Percentiles rank a stretch among this genome's conserved stretches.
Evolutionary conservation across 1,140 invertebrate genomes (phyloP).

Genomic region (Batillaria attramentaria): DNA sequence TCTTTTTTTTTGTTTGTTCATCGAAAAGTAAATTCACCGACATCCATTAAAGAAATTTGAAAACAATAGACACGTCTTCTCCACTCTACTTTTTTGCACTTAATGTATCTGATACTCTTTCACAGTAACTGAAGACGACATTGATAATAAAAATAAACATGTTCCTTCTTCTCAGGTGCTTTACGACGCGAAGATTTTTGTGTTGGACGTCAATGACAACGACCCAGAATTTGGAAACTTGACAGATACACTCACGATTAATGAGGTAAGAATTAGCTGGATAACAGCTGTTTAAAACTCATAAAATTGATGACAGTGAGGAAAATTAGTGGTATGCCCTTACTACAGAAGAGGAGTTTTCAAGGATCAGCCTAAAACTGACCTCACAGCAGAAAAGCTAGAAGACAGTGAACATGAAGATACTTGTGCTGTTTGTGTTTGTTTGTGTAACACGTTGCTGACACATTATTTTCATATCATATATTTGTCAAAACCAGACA

Average conservation of each 20-base stretch:
- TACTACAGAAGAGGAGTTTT: neutral
- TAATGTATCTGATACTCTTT: too few species aligned
- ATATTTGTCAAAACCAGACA: too few species aligned
- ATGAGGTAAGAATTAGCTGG: constrained; percentile 15
- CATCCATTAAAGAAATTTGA: too few species aligned
- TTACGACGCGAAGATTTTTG: constrained; percentile 24
- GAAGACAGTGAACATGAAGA: neutral
- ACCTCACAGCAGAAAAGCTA: neutral
- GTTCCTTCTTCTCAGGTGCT: constrained; percentile 25
- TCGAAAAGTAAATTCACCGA: too few species aligned
- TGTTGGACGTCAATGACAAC: constrained; percentile 36
- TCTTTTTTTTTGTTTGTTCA: too few species aligned
- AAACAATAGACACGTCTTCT: too few species aligned
- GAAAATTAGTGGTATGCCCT: neutral
- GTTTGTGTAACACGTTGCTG: neutral
- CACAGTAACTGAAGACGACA: too few species aligned
- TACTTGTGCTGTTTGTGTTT: neutral
- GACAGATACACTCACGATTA: constrained; percentile 9
- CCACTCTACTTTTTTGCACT: too few species aligned
- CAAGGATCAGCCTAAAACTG: neutral
- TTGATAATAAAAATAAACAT: too few species aligned
- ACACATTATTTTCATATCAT: too few species aligned
- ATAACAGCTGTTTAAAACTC: too few species aligned
- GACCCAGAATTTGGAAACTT: constrained; percentile 26
- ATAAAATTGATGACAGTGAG: neutral